Evolutionary conservation across 2,797 vertebrate species (phyloP), one percentile per base, ranked within the genome.

Genomic region (Coregonus sp.): DNA sequence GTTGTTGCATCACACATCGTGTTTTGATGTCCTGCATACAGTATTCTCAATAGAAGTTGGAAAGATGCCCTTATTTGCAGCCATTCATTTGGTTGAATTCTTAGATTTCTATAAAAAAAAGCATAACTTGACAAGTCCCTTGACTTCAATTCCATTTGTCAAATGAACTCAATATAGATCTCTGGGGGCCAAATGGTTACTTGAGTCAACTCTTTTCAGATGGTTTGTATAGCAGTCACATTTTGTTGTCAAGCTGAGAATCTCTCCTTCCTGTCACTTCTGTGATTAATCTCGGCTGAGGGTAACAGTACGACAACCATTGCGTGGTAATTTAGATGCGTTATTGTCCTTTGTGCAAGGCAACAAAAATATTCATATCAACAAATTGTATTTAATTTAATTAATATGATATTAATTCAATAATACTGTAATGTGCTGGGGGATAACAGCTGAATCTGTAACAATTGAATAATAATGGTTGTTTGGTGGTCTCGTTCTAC

Each of bases 401-500:
- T 47, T 47, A 47, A 47, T 47, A 61, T 61, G n/a, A 61, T 61
- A 61, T 61, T 2, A 61, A 6, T 61, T 20, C 6, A 61, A 61
- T 61, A 61, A n/a, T 20, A 7, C 6, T 61, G n/a, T 18, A 61
- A 20, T 61, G 56, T n/a, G 56, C 56, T 61, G 2, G 31, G 14
- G 29, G 31, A 59, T 29, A 16, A 67, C 25, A 11, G 65, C 29
- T 35, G 31, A 18, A 74, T 61, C 4, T 47, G n/a, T 29, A 14
- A 73, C 9, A 20, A 37, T 25, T 14, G 35, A 74, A 6, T 20
- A 59, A 63, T 37, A 4, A 71, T 20, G 56, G 73, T 69, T 82
- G 82, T 81, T 83, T 85, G 20, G 76, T 68, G 51, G 75, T 65
- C 78, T 29, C 25, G 67, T 82, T 79, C 69, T 35, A 25, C 69